These are phyloP conservation scores for Cerastis rubricosa DNA, from an alignment of 2,888 invertebrate genomes.

Conservation along the genomic window DNA sequence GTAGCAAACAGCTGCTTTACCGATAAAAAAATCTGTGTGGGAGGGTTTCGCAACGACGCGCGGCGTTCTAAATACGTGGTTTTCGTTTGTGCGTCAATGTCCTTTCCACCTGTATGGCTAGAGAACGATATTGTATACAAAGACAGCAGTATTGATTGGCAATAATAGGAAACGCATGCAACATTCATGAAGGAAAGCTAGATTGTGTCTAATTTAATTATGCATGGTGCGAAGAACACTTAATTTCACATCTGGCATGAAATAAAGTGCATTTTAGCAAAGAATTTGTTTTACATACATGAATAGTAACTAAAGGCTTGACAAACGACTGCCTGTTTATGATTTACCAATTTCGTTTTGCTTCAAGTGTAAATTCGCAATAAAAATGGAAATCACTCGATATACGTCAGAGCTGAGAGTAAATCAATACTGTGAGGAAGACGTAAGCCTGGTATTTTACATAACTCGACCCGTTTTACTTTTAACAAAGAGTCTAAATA, in stretches of 20 bases:
- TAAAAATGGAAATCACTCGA: constrained; percentile 56
- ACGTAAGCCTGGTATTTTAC: constrained; percentile 41
- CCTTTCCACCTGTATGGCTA: too few relatives aligned
- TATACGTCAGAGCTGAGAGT: constrained; percentile 28
- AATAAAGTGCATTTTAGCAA: constrained; percentile 14
- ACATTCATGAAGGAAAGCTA: constrained; percentile 14
- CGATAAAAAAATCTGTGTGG: too few relatives aligned
- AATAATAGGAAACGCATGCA: constrained; percentile 17
- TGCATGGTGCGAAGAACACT: background rate
- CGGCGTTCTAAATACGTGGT: too few relatives aligned
- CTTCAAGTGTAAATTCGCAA: constrained; percentile 45
- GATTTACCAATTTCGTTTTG: constrained; percentile 36
- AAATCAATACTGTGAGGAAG: constrained; percentile 42
- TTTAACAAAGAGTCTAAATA: constrained; percentile 37
- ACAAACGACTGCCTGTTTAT: constrained; percentile 32
- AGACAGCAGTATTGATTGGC: background rate
- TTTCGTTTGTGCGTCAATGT: too few relatives aligned
- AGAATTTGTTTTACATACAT: constrained; percentile 29
- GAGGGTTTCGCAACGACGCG: too few relatives aligned
- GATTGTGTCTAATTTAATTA: constrained; percentile 25
- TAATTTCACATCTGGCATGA: constrained; percentile 4
- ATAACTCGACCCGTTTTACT: constrained; percentile 36
- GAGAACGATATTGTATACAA: background rate
- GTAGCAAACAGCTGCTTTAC: too few relatives aligned
- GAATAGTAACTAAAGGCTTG: constrained; percentile 35